phyloP scores from a whole-genome alignment of 2,797 vertebrate species.

The Coendou prehensilis region DNA sequence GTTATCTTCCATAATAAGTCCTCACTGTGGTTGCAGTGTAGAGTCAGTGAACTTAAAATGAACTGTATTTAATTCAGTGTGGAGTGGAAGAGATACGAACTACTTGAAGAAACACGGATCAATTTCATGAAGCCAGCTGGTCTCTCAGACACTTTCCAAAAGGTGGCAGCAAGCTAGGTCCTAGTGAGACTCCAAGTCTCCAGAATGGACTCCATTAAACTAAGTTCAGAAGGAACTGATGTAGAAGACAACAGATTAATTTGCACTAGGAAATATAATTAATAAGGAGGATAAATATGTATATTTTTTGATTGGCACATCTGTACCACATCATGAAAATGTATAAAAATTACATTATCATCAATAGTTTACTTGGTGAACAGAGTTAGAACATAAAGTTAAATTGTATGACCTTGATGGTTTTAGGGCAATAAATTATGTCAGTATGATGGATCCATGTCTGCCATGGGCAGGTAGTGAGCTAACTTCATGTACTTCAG shows the following conservation, averaged over 20 bases:
- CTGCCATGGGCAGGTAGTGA: background rate
- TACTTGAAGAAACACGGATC: background rate
- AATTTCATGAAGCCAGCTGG: background rate
- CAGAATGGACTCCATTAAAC: background rate
- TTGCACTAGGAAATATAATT: slow-evolving; percentile 15
- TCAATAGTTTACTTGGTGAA: background rate
- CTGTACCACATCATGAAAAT: background rate
- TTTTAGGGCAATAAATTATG: background rate
- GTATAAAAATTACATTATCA: background rate
- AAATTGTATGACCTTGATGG: background rate
- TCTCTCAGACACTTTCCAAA: slow-evolving; percentile 9
- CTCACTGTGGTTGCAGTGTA: background rate
- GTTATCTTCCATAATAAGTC: slow-evolving; percentile 55
- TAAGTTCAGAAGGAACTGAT: slow-evolving; percentile 26
- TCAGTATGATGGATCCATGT: background rate
- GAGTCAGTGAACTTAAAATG: slow-evolving; percentile 65
- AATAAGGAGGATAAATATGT: background rate
- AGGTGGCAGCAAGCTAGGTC: background rate
- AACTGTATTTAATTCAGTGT: slow-evolving; percentile 58
- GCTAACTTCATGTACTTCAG: background rate
- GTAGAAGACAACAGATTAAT: background rate
- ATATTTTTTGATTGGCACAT: background rate
- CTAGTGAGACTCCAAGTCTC: background rate
- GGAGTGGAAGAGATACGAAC: background rate
- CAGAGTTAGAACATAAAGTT: background rate